These are phyloP conservation scores for Betta splendens DNA, from an alignment of 2,797 vertebrate genomes.

Conservation along the genomic window DNA sequence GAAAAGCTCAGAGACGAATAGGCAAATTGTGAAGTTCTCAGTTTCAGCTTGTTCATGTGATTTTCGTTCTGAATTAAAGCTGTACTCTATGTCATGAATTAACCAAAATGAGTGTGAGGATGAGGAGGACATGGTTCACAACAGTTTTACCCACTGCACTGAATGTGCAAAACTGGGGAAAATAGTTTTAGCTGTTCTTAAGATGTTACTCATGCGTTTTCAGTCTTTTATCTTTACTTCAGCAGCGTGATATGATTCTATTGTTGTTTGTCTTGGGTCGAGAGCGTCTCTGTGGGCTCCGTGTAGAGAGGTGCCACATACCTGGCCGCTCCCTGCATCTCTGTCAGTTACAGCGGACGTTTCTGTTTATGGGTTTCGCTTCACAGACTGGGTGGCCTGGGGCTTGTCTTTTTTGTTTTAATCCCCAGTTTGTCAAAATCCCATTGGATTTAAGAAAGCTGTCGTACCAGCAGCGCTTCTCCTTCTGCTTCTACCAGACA, in stretches of 20 bases:
- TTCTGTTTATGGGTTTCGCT: not conserved
- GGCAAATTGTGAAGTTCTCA: not conserved
- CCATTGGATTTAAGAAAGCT: not conserved
- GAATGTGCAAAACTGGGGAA: constrained; percentile 5
- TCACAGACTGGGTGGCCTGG: constrained; percentile 9
- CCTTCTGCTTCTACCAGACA: constrained; percentile 17
- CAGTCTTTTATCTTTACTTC: constrained; percentile 11
- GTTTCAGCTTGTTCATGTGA: not conserved
- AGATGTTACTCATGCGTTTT: constrained; percentile 15
- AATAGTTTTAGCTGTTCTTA: not conserved
- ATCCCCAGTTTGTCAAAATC: not conserved
- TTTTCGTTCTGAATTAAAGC: no score
- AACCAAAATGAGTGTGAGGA: not conserved
- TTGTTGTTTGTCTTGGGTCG: not conserved
- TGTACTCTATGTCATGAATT: no score
- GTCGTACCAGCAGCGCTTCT: constrained; percentile 1
- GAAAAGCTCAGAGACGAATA: not conserved
- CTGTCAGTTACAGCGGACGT: constrained; percentile 10
- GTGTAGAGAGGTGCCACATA: constrained; percentile 13
- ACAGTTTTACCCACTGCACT: not conserved
- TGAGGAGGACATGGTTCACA: no score
- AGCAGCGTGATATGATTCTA: constrained; percentile 11
- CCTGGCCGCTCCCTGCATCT: constrained; percentile 33
- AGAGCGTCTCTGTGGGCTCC: not conserved
- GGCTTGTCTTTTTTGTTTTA: not conserved